Base-by-base conservation (phyloP, 2,888 invertebrate species). In the Pherbina coryleti region DNA sequence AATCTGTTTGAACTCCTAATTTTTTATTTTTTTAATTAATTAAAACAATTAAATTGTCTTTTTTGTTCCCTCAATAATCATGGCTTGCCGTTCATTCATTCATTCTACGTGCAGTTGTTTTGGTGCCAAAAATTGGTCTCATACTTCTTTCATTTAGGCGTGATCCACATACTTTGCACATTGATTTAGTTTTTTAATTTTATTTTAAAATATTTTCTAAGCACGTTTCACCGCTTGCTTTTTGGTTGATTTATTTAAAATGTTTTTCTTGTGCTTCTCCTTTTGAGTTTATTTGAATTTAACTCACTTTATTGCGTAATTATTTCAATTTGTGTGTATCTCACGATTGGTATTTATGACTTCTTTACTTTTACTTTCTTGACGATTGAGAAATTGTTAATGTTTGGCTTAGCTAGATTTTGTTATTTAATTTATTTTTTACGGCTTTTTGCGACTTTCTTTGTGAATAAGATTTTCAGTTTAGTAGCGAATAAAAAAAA, bases 251-350 rank as follows among this genome's bases (percentile, higher is more conserved):
- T 44, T 44, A 44, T 44, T 44, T 44, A 7, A 44, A 11, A 1
- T 11, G 44, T 7, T 11, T 7, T 7, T 44, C 11, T 44, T 44
- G 11, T 44, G 44, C 3, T 44, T 2, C 44, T 11, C 44, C 2
- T 44, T 2, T 37, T 44, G 14, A 44, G 44, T 44, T 44, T 3
- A 44, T 11, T 34, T 64, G 9, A 55, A 55, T 19, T 22, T 3
- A 44, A n/a, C 9, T 44, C 3, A 11, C 11, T 67, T 49, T 49
- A 25, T 69, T 69, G 28, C 49, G 34, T 69, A 69, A 51, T 69
- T 69, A 22, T 19, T 69, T 44, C 19, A 69, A 44, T 69, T 49
- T 14, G 69, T 69, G 22, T 69, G 69, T 37, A 69, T 22, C 25
- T 69, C 69, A 69, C 69, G 69, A 69, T 49, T 31, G 49, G 3